Evolutionary conservation across 53 echinoderm and acorn worm genomes (phyloP), one percentile per base, ranked within the genome.

Genomic region (Astropecten irregularis): DNA sequence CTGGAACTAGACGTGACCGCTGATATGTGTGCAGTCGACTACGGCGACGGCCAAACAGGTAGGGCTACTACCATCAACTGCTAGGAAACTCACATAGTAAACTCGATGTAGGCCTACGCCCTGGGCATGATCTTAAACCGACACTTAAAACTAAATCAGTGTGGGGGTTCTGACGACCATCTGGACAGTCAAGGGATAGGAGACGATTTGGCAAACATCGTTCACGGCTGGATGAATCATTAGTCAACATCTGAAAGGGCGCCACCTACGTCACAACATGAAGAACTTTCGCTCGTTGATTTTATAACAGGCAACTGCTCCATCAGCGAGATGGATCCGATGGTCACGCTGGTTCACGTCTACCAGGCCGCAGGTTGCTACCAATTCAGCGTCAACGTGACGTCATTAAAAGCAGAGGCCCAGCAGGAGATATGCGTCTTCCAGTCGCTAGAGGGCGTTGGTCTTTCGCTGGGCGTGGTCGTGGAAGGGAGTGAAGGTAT

Each of bases 401-500:
- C 40, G 40, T 40, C 21, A 9, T 7, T 42, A 13, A 2, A 4
- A 2, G 4, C 14, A 5, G 67, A 67, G 8, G 40, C 40, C 1
- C 20, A 42, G 9, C 67, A 67, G 9, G 67, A 40, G 67, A 40
- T 22, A 23, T 67, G 67, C 67, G 35, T 67, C 9, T 2, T 21
- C 10, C 35, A 9, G 21, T 15, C 37, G 21, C 38, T 56, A 38
- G 83, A 83, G 39, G 77, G 57, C 27, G 77, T 36, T 2, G 13
- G 28, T 42, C 10, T 44, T 0, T 4, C 16, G 14, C 7, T 77
- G 40, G 11, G 29, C 23, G 42, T 61, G 28, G 42, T 60, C 9
- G 59, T 30, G n/a, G 77, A 77, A 77, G 61, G 28, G 6, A 40
- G 59, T 13, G 59, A 58, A 77, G 77, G 77, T 77, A 73, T 25